Evolutionary conservation across 2,113 vertebrate species (phyloP), one percentile per base, ranked within the genome.

Genomic region (Mobula hypostoma): DNA sequence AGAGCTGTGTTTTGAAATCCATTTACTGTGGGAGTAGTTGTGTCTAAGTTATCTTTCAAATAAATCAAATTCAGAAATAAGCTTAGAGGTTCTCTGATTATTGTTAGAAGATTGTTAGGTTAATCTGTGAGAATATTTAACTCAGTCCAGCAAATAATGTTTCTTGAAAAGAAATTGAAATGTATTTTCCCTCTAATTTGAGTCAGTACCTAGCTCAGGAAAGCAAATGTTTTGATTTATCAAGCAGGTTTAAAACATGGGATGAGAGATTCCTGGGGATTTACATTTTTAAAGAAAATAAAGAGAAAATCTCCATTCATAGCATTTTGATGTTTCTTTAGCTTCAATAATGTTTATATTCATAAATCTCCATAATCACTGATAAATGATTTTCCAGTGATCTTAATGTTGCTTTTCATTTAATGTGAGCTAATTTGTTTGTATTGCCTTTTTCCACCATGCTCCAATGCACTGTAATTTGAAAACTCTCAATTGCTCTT

Each of bases 381-480:
- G 15, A 21, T 9, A 12, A 88, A 66, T 90, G 29, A 14, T 15
- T 66, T 0, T n/a, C 5, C 5, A 12, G 85, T 32, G 14, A 90
- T 66, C 32, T n/a, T 32, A 17, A 15, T 90, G 32, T 9, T 68
- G 61, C 61, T n/a, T 32, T 2, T 14, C 29, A 68, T 7, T 87
- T 61, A 29, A 15, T 32, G n/a, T 66, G 63, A 11, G 21, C 15
- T 90, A 32, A 66, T 66, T 63, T 36, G n/a, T 90, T 90, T 90
- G 85, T n/a, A 32, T 66, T 90, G 5, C 9, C n/a, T 36, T 68
- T 8, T 90, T 61, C 61, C 58, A 66, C n/a, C 1, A 88, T 88
- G 85, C 29, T 90, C 29, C n/a, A 19, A 68, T 90, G 85, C 61
- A 90, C 29, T 32, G 32, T 87, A 87, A 66, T 90, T 61, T 90